Conservation (phyloP, 2,888 invertebrate genomes). For the Antitype chi region DNA sequence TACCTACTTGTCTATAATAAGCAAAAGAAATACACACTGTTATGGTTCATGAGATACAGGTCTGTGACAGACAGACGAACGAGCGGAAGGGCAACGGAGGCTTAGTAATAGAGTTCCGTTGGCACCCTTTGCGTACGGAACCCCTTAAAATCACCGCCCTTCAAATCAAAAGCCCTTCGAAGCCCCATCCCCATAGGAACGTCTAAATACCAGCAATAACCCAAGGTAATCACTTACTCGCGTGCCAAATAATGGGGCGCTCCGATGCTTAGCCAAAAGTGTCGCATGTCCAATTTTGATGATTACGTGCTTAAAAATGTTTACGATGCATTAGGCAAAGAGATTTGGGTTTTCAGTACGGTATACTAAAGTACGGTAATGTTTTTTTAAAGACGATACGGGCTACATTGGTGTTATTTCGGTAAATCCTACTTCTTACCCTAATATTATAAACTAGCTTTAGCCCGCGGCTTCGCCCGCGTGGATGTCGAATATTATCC, state of each 20-base stretch:
- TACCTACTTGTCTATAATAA: too few relatives aligned
- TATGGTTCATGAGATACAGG: too few relatives aligned
- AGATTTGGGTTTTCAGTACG: conserved; percentile 21
- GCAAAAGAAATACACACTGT: too few relatives aligned
- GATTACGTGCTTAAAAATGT: conserved; percentile 50
- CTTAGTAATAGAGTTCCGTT: too few relatives aligned
- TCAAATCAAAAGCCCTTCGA: neutral
- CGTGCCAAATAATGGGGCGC: conserved; percentile 46
- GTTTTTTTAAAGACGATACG: too few relatives aligned
- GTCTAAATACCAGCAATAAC: conserved; percentile 23
- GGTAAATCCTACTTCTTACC: neutral
- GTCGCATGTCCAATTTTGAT: conserved; percentile 50
- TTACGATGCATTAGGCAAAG: conserved; percentile 46
- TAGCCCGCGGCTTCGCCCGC: too few relatives aligned
- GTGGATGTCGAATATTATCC: too few relatives aligned
- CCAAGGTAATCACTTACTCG: conserved; percentile 53
- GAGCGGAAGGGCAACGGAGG: too few relatives aligned
- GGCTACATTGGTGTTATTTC: neutral
- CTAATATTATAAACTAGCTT: too few relatives aligned
- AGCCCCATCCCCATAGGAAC: neutral
- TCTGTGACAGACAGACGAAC: too few relatives aligned
- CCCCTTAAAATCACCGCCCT: neutral
- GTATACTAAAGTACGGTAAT: neutral
- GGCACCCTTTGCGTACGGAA: too few relatives aligned
- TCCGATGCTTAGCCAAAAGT: conserved; percentile 18